A percentile compares a stretch with the other conserved stretches of the same genome.
Evolutionary conservation across 2,113 vertebrate species (phyloP).

Genomic region (Chloropsis hardwickii): DNA sequence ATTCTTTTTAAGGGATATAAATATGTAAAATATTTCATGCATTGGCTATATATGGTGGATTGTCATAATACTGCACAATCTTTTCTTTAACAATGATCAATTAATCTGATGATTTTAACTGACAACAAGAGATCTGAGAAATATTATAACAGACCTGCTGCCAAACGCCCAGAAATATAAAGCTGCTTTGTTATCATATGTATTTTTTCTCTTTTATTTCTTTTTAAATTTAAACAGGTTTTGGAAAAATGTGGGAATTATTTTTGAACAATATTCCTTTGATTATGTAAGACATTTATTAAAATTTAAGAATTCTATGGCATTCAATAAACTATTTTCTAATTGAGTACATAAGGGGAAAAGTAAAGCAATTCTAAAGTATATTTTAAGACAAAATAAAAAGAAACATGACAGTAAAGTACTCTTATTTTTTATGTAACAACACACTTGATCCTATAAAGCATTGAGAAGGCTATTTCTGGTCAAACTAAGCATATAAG

Average conservation of each 20-base stretch:
- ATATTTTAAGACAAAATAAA: constrained; percentile 41
- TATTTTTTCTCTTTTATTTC: constrained; percentile 26
- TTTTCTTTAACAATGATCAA: constrained; percentile 17
- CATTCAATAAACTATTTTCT: constrained; percentile 43
- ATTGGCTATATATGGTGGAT: constrained; percentile 13
- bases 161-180: constrained; percentile 20
- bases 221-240: neutral
- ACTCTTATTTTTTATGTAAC: constrained; percentile 36
- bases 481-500: neutral
- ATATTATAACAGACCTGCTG: neutral
- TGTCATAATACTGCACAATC: constrained; percentile 5
- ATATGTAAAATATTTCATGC: constrained; percentile 34
- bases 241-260: constrained; percentile 20
- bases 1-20: constrained; percentile 4
- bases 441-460: neutral
- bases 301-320: neutral
- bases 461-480: neutral
- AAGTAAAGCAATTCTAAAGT: constrained; percentile 26
- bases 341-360: neutral
- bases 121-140: neutral
- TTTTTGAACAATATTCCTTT: constrained; percentile 41
- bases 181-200: constrained; percentile 1
- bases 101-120: neutral
- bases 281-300: neutral
- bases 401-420: neutral